Base-by-base conservation (phyloP, 2,888 invertebrate genomes). In the Epicampocera succincta region DNA sequence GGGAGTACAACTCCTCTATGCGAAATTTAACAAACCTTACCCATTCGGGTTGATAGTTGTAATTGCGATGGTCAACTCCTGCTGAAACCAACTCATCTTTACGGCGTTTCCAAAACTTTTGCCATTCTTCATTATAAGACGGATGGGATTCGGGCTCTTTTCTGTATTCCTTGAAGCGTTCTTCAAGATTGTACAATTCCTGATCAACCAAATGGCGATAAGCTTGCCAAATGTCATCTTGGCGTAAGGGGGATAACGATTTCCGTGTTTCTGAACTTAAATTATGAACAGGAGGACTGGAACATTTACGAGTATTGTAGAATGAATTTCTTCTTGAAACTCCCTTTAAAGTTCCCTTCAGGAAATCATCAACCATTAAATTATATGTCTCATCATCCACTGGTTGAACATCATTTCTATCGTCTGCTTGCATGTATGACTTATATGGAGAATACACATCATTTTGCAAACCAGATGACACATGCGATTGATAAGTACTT, bases 11-110 rank as follows among this genome's bases (percentile, higher is more conserved):
- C 85, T 95, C 95, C 72, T 94, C 93, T 93, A 97, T 94, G 11
- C 95, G 93, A 73, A 93, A 93, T 85, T 95, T 95, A 95, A 97
- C 96, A 90, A 93, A 96, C 63, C 93, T 91, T 66, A 96, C 95
- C 97, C 97, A 97, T 87, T 97, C 97, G 3, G 95, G 95, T 87
- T 96, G 96, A 90, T 95, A 97, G 88, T 97, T 96, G 88, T 96
- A 94, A 74, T 94, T 94, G 9, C 94, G 92, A 6, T 95, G 94
- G 87, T 97, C 95, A 52, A 88, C 84, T 9, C 90, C 89, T 61
- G 87, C 85, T n/a, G 85, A 84, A 38, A 87, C 84, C 54, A 96
- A 91, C 89, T 96, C 95, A 88, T 95, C 95, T 88, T 95, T 96
- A 1, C 96, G 93, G 29, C 93, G 92, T 87, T 96, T 96, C 96